These are phyloP conservation scores for Orthosia gothica DNA, from an alignment of 2,888 invertebrate genomes.

Conservation along the genomic window DNA sequence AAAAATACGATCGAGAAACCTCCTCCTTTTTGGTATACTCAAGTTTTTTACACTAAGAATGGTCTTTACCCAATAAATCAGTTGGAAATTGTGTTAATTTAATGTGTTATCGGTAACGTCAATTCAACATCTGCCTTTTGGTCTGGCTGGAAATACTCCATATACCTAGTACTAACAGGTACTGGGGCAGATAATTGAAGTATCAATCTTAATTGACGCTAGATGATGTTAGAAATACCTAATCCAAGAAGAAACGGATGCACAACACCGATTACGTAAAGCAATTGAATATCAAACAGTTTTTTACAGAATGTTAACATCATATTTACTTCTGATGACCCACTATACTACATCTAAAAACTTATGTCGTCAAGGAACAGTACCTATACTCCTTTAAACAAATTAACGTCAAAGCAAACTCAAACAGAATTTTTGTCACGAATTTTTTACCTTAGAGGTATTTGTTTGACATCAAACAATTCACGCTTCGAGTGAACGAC, in stretches of 20 bases:
- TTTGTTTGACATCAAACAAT: slow-evolving; percentile 55
- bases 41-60: too few relatives aligned
- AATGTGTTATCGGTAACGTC: slow-evolving; percentile 3
- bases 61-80: slow-evolving; percentile 3
- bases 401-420: slow-evolving; percentile 33
- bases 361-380: slow-evolving; percentile 22
- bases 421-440: slow-evolving; percentile 41
- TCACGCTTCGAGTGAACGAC: slow-evolving; percentile 53
- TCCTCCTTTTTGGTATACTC: too few relatives aligned
- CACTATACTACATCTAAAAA: slow-evolving; percentile 34
- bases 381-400: slow-evolving; percentile 28
- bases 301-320: neutral
- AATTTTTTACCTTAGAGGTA: slow-evolving; percentile 31
- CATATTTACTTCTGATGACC: slow-evolving; percentile 34
- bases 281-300: neutral
- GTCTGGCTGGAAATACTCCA: neutral
- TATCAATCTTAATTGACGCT: neutral
- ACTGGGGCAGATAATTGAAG: neutral
- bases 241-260: neutral
- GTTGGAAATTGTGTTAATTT: slow-evolving; percentile 32
- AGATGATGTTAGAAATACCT: neutral
- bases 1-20: too few relatives aligned
- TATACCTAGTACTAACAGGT: neutral
- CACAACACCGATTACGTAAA: neutral
- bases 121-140: neutral